phyloP scores from a whole-genome alignment of 2,888 invertebrate genomes.

The Adelognathus sp. region DNA sequence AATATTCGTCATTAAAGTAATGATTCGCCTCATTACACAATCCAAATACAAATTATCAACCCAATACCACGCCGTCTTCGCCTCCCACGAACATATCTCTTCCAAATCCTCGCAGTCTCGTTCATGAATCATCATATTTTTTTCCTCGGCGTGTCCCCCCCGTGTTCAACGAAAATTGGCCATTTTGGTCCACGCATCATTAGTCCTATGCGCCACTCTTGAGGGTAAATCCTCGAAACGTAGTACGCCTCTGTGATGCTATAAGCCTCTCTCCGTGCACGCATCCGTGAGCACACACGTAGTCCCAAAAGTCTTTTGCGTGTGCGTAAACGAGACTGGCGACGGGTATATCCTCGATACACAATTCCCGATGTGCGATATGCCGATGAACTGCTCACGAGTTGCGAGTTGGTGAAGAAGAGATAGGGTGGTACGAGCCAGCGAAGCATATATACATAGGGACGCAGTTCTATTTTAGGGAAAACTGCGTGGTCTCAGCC shows the following conservation, averaged over 20 bases:
- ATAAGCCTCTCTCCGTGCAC: slow-evolving; percentile 35
- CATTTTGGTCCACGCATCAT: slow-evolving; percentile 37
- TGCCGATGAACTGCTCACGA: background rate
- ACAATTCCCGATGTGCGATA: slow-evolving; percentile 3
- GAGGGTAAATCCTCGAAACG: slow-evolving; percentile 26
- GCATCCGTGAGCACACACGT: slow-evolving; percentile 26
- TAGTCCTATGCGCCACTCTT: slow-evolving; percentile 21
- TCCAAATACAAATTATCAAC: too few relatives aligned
- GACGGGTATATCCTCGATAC: background rate
- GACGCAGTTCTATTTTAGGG: slow-evolving; percentile 70
- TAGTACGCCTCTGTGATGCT: background rate
- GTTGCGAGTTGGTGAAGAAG: background rate
- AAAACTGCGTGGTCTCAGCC: slow-evolving; percentile 66
- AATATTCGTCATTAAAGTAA: too few relatives aligned
- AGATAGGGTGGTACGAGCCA: background rate
- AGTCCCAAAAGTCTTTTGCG: slow-evolving; percentile 60
- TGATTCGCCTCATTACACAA: too few relatives aligned
- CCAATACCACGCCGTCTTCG: too few relatives aligned
- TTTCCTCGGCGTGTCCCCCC: background rate
- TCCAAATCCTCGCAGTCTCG: background rate
- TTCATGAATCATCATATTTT: slow-evolving; percentile 1
- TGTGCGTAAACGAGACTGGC: slow-evolving; percentile 47
- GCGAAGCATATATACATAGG: slow-evolving; percentile 44
- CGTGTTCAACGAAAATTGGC: slow-evolving; percentile 28
- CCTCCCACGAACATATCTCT: background rate